Evolutionary conservation across 2,888 invertebrate species (phyloP), one percentile per base, ranked within the genome.

Genomic region (Stegana nigrithorax): DNA sequence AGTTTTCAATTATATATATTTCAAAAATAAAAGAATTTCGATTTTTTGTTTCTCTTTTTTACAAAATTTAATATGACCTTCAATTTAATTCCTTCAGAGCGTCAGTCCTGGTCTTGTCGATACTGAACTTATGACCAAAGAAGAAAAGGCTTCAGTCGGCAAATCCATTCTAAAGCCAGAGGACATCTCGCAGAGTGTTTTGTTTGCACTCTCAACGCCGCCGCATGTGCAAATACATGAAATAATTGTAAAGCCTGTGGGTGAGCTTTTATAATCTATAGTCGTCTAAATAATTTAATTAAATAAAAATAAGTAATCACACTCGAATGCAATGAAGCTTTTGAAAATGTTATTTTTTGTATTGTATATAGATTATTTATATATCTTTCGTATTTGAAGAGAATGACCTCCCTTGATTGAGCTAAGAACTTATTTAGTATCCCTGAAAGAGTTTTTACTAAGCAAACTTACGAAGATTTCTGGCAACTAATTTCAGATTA

Each of bases 81-180:
- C n/a, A n/a, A 32, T 32, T 32, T 32, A n/a, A 2, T n/a, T 19
- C 5, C 21, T 45, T 0, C 50, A 81, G 67, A 87, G 86, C 71
- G 79, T 88, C 44, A 86, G 86, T 47, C 88, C 87, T 0, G 88
- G 87, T 1, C 74, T 85, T 1, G 87, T 87, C 3, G 74, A 82
- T 1, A 88, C 87, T 1, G 85, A 85, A 47, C 81, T 87, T 47
- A 74, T 85, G 51, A 63, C 75, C 4, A 21, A 53, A 0, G 21
- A 21, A 7, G 21, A 23, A 45, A 19, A 10, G 10, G 8, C 7
- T 8, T 21, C n/a, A 12, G n/a, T 45, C 12, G 45, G 45, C 10
- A 3, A 19, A 2, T 23, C 17, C 21, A 45, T 45, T 64, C 63
- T 82, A 27, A 60, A 63, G 4, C 64, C 81, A 8, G 73, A 75